Percentiles rank a stretch among this genome's conserved stretches.
phyloP scores from a whole-genome alignment of 2,888 invertebrate species.

The Eumacrocentrus americanus region DNA sequence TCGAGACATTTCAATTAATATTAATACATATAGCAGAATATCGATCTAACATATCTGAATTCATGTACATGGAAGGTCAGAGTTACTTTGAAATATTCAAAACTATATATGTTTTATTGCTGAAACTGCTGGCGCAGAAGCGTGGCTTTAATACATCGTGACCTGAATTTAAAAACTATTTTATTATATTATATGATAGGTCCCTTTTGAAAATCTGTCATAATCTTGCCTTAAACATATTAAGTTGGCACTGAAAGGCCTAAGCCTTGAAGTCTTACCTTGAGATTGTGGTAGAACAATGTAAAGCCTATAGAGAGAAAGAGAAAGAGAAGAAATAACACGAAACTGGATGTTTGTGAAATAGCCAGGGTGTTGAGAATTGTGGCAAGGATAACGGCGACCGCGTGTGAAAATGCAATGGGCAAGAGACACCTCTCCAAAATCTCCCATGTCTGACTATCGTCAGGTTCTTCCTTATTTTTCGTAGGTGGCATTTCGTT shows the following conservation, averaged over 20 bases:
- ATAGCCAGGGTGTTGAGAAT: constrained; percentile 75
- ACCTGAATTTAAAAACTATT: too few species aligned
- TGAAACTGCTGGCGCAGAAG: too few species aligned
- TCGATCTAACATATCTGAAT: too few species aligned
- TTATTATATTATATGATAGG: too few species aligned
- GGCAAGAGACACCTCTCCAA: constrained; percentile 77
- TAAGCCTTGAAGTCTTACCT: constrained; percentile 71
- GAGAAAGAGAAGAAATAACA: constrained; percentile 77
- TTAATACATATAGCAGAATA: neutral
- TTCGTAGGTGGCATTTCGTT: constrained; percentile 48
- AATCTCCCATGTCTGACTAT: constrained; percentile 67
- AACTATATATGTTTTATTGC: too few species aligned
- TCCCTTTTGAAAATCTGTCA: too few species aligned
- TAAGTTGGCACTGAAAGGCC: too few species aligned
- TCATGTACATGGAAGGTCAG: too few species aligned
- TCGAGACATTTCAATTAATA: constrained; percentile 11
- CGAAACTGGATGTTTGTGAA: constrained; percentile 78
- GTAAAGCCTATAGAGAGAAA: constrained; percentile 76
- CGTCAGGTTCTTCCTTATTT: constrained; percentile 54
- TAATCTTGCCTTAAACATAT: too few species aligned
- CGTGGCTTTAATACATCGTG: too few species aligned
- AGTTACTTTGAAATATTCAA: too few species aligned
- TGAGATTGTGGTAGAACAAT: constrained; percentile 83
- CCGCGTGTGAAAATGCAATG: constrained; percentile 79
- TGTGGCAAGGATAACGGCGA: constrained; percentile 76